phyloP scores from a whole-genome alignment of 2,888 invertebrate genomes.

The Stenurella melanura region DNA sequence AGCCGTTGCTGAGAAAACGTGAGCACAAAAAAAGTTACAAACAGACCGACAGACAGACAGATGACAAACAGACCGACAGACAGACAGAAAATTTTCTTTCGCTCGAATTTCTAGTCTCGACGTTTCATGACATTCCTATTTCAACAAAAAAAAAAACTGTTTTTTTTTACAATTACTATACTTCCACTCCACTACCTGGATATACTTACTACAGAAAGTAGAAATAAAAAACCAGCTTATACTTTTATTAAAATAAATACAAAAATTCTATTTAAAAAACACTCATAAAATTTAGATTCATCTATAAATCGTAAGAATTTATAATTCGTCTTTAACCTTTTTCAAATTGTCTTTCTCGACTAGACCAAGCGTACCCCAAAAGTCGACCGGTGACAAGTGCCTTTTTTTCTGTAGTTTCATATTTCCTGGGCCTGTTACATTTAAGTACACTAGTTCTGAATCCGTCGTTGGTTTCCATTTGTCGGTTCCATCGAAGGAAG shows the following conservation, averaged over 20 bases:
- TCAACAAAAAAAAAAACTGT: too few species aligned
- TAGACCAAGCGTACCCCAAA: constrained; percentile 50
- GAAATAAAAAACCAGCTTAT: too few species aligned
- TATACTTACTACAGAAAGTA: too few species aligned
- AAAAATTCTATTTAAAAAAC: not conserved
- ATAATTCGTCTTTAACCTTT: constrained; percentile 28
- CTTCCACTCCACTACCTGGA: too few species aligned
- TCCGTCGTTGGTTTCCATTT: constrained; percentile 53
- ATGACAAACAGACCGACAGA: too few species aligned
- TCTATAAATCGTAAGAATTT: not conserved
- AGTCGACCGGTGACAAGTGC: constrained; percentile 51
- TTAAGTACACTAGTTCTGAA: constrained; percentile 51
- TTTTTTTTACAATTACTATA: too few species aligned
- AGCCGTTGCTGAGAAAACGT: too few species aligned
- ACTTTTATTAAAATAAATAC: not conserved
- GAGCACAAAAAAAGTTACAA: too few species aligned
- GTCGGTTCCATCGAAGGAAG: constrained; percentile 39
- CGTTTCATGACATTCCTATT: too few species aligned
- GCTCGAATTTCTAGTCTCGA: too few species aligned
- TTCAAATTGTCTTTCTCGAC: constrained; percentile 8
- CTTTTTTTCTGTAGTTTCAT: constrained; percentile 51
- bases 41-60: too few species aligned
- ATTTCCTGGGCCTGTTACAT: constrained; percentile 50
- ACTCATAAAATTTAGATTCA: not conserved
- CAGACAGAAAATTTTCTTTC: too few species aligned